Conservation (phyloP, 1,140 invertebrate species). For the Subanguina moxae region DNA sequence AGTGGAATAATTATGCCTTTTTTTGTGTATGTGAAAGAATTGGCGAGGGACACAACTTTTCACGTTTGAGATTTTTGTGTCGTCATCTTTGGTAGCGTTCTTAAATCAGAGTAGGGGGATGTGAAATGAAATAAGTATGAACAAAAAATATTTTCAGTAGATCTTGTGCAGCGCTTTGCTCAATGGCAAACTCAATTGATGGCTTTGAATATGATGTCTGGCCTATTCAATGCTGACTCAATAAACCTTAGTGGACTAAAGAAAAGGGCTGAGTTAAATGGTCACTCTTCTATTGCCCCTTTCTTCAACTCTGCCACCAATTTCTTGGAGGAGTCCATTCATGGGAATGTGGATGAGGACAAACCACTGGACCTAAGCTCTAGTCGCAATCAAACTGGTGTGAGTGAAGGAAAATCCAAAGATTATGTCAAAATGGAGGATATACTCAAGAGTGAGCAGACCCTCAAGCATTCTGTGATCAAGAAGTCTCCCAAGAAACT, state of each 20-base stretch:
- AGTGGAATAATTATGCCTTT: no score
- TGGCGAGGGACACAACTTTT: no score
- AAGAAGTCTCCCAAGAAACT: background rate
- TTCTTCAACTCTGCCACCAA: background rate
- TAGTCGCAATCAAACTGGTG: background rate
- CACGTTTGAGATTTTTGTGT: no score
- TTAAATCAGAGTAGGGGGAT: no score
- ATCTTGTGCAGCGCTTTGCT: background rate
- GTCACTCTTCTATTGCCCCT: slow-evolving; percentile 7
- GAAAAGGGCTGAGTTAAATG: background rate
- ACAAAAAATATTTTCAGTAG: background rate
- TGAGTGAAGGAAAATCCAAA: background rate
- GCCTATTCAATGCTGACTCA: background rate
- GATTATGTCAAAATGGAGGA: background rate
- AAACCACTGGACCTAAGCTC: slow-evolving; percentile 8
- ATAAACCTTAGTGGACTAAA: background rate
- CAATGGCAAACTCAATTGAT: slow-evolving; percentile 16
- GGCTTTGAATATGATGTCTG: slow-evolving; percentile 6
- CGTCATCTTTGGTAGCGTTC: no score
- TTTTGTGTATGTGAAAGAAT: no score
- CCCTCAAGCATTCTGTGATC: background rate
- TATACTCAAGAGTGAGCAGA: background rate
- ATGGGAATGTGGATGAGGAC: background rate
- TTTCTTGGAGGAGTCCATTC: background rate
- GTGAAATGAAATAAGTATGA: slow-evolving; percentile 1